A percentile compares a stretch with the other conserved stretches of the same genome.
These are phyloP conservation scores for Urosaurus nigricauda DNA, from an alignment of 2,797 vertebrate species.

Conservation along the genomic window DNA sequence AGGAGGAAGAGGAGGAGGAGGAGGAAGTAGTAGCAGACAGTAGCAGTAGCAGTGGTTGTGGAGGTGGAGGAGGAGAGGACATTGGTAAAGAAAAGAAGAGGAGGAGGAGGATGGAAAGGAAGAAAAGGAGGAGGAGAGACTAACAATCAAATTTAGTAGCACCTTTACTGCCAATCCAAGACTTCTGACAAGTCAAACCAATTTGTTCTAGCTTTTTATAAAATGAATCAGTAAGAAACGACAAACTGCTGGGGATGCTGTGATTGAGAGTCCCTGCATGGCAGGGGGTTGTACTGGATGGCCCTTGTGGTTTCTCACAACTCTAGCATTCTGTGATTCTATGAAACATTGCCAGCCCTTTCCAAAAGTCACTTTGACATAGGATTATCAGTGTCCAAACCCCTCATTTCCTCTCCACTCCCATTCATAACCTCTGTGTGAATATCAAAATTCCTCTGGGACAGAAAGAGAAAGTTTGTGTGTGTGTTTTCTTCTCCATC, in stretches of 20 bases:
- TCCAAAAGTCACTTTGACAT: not conserved
- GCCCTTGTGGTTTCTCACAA: too few species aligned
- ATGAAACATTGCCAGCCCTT: slow-evolving; percentile 27
- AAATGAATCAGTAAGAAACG: too few species aligned
- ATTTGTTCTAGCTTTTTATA: not conserved
- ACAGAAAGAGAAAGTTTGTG: too few species aligned
- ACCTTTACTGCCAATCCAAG: not conserved
- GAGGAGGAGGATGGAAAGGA: not conserved
- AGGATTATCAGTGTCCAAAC: not conserved
- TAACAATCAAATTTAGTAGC: too few species aligned
- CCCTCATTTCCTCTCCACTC: not conserved
- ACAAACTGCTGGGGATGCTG: too few species aligned
- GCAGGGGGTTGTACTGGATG: too few species aligned
- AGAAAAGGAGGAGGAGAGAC: not conserved
- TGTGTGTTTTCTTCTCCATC: not conserved
- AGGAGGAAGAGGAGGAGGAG: not conserved
- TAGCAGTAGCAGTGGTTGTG: too few species aligned
- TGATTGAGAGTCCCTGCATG: too few species aligned
- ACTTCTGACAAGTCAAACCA: not conserved
- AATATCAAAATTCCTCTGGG: too few species aligned
- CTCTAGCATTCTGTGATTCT: too few species aligned
- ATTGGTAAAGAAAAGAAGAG: not conserved
- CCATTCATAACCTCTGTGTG: slow-evolving; percentile 38
- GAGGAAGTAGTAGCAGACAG: not conserved
- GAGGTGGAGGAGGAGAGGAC: not conserved